These are phyloP conservation scores for Leptinotarsa texana DNA, from an alignment of 1,140 invertebrate species.

Conservation along the genomic window DNA sequence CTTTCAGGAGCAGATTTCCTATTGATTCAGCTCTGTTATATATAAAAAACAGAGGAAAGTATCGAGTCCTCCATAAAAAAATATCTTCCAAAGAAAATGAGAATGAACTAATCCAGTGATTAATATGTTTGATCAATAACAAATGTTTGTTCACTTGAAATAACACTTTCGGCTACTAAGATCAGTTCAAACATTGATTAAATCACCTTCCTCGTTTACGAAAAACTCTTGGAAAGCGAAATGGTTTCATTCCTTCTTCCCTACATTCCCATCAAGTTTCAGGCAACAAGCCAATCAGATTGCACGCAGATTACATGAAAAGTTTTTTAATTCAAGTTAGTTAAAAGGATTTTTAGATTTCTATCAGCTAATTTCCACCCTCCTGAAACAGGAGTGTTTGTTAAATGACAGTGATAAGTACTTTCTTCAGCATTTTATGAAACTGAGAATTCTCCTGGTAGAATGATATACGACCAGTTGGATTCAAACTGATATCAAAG, in stretches of 20 bases:
- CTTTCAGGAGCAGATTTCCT: too few species aligned
- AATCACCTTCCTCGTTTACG: not conserved
- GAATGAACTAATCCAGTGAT: too few species aligned
- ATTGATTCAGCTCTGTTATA: too few species aligned
- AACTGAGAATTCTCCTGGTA: not conserved
- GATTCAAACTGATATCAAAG: not conserved
- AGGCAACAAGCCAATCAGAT: conserved; percentile 2
- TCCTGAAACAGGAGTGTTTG: not conserved
- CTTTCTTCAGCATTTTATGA: not conserved
- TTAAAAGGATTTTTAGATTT: conserved; percentile 7
- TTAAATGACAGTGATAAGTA: not conserved
- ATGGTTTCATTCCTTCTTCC: not conserved
- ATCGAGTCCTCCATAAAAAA: too few species aligned
- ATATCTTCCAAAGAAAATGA: too few species aligned
- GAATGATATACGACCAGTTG: not conserved
- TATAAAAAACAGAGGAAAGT: too few species aligned
- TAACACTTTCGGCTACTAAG: too few species aligned
- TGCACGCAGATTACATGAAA: conserved; percentile 5
- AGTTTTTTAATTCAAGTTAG: conserved; percentile 3
- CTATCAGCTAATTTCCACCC: conserved; percentile 7
- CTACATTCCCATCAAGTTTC: not conserved
- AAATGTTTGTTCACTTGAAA: too few species aligned
- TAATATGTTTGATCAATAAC: not conserved
- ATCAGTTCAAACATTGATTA: not conserved
- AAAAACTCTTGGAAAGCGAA: not conserved